Evolutionary conservation across 2,888 invertebrate species (phyloP), one percentile per base, ranked within the genome.

Genomic region (Sphaerophoria taeniata): DNA sequence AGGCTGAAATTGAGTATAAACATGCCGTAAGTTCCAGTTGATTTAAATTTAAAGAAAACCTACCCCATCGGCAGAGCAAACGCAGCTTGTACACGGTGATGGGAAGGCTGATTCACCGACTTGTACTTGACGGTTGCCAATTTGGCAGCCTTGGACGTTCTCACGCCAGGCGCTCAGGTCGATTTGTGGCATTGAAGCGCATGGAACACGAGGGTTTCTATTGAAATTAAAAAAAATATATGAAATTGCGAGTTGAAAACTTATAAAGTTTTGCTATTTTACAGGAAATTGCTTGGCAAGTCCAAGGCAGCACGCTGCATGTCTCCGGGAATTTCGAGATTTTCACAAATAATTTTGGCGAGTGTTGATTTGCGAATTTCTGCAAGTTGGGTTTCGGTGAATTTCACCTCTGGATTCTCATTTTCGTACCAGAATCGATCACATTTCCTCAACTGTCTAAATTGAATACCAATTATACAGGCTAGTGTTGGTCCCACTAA

Each of bases 391-490:
- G 95, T 94, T 90, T 97, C 97, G 0, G 96, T 96, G 91, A 98
- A 98, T 49, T 95, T 94, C 0, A 96, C 94, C 3, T 94, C 94
- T 0, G 96, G 93, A 90, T 96, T 96, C 88, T 95, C 95, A 86
- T 97, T 98, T 92, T 98, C 98, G 91, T 98, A 98, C 97, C 98
- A 99, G 93, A 96, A 98, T 88, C 99, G 93, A 93, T 99, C 99
- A 89, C 99, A 99, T 90, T 97, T 97, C 88, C 97, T 95, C 67
- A 97, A 93, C 89, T 97, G 96, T 71, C 97, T 93, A 93, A 98
- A 98, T 93, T 99, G 99, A 69, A 97, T 96, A 71, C 97, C 98
- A 88, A 99, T 97, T 89, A 99, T 96, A 90, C 97, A 96, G 12
- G 98, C 98, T 90, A 99, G 96, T 0, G 98, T 98, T 0, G 98